Evolutionary conservation across 2,113 vertebrate genomes (phyloP), one percentile per base, ranked within the genome.

Genomic region (Varanus salvator): DNA sequence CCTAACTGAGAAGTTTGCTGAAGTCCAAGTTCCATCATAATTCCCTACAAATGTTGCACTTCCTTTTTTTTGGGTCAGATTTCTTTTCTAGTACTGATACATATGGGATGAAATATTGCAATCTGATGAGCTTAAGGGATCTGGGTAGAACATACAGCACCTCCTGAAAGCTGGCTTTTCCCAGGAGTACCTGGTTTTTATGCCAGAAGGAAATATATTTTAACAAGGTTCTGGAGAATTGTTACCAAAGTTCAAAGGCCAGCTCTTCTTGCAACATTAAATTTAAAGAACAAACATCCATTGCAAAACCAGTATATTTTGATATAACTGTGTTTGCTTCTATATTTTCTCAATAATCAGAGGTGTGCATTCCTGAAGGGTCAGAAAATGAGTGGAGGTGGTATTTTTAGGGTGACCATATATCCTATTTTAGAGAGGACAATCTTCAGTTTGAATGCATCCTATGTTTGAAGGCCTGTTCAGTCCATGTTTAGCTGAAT

Each of bases 11-110:
- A 0, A 1, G 21, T 57, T 64, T 0, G 0, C 50, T 89, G 69
- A 90, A 90, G 93, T 95, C 92, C 96, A 96, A 86, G 86, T 89
- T 34, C 17, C 8, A 8, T 94, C 92, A 90, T 88, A 91, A 81
- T 86, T 92, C 93, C 86, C 84, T 48, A 11, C 8, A 78, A 83
- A 21, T 89, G 44, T 77, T 8, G 27, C 0, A 31, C 91, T 94
- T 94, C 92, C 74, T 80, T 83, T 0, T 94, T 96, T 91, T 93
- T 80, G 19, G 9, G 19, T 68, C 69, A 38, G 82, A 81, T 86
- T 92, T 15, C 0, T 6, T 89, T 90, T 86, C 2, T 0, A 54
- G 90, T 89, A 92, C 91, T 91, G 80, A 12, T 57, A 90, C 94
- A 91, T 80, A 34, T 11, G 21, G 91, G 91, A 88, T 44, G 92